Base-by-base conservation (phyloP, 2,113 vertebrate genomes). In the Motacilla alba region DNA sequence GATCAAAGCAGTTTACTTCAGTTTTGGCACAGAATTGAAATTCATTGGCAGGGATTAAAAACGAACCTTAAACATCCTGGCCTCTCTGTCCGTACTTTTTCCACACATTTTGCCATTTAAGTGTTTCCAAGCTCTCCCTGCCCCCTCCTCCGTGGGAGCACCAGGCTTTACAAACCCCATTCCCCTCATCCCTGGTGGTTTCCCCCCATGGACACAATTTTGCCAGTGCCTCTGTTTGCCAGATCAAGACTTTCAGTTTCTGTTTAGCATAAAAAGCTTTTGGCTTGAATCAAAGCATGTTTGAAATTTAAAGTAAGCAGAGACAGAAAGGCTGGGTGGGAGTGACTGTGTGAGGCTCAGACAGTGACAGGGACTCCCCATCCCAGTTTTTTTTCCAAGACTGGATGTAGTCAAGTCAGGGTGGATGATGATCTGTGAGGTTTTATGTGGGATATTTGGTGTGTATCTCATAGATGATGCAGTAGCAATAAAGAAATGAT, bases 1-100 rank as follows among this genome's bases (percentile, higher is more conserved):
- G 60, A 96, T 97, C 95, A 95, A 94, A 96, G 92, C 92, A 68
- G 49, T 95, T 95, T 95, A 94, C 95, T 96, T 95, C 88, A 83
- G 92, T 89, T 95, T 91, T 96, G 95, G 97, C 91, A 82, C 78
- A 5, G 88, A 59, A 81, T 67, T 76, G 82, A 79, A 96, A 95
- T 93, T 67, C 75, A 91, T 93, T 97, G 95, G 96, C 95, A 97
- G 90, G 91, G 76, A 92, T 95, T 94, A 72, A 89, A 91, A 97
- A 90, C 12, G 2, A 89, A 68, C 67, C 95, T 94, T 96, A 94
- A 95, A 96, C 90, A 96, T 97, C 94, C 94, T 89, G 82, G 88
- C 87, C 82, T 64, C 72, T 81, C 77, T 64, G 62, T 89, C 95
- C 88, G 49, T 91, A 50, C 79, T 83, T 95, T 94, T 95, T 89